Conservation (phyloP, 2,888 invertebrate genomes). For the Elgonia sp. region DNA sequence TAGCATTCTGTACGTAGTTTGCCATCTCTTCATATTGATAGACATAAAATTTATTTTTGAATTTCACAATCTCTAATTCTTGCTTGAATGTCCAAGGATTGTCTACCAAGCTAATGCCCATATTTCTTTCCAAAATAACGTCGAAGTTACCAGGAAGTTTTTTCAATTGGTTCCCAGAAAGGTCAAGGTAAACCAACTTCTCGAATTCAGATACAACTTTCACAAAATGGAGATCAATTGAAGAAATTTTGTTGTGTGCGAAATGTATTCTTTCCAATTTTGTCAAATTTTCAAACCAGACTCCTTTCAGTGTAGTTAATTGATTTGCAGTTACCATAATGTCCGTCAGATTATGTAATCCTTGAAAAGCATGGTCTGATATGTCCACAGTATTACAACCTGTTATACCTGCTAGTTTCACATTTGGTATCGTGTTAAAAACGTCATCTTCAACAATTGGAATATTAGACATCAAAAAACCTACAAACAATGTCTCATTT, state of each 20-base stretch:
- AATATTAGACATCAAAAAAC: background rate
- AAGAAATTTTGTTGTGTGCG: conserved; percentile 19
- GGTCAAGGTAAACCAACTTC: background rate
- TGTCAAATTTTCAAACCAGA: conserved; percentile 52
- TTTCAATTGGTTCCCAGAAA: conserved; percentile 32
- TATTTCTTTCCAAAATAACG: background rate
- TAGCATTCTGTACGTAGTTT: too few species aligned
- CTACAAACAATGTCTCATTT: conserved; percentile 4
- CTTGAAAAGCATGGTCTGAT: conserved; percentile 48
- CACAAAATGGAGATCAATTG: conserved; percentile 52
- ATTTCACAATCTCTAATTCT: too few species aligned
- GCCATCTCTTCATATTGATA: too few species aligned
- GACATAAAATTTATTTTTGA: too few species aligned
- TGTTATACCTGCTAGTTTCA: background rate
- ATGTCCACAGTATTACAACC: conserved; percentile 23
- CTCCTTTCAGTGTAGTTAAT: conserved; percentile 30
- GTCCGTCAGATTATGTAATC: background rate
- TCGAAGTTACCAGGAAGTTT: conserved; percentile 37
- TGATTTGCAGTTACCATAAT: conserved; percentile 26
- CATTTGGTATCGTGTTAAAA: background rate
- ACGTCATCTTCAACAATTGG: conserved; percentile 13
- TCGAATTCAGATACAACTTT: conserved; percentile 29
- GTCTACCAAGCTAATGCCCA: background rate
- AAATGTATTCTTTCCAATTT: background rate
- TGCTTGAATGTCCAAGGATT: conserved; percentile 44